These are phyloP conservation scores for Anthophora plumipes DNA, from an alignment of 2,888 invertebrate genomes.

Conservation along the genomic window DNA sequence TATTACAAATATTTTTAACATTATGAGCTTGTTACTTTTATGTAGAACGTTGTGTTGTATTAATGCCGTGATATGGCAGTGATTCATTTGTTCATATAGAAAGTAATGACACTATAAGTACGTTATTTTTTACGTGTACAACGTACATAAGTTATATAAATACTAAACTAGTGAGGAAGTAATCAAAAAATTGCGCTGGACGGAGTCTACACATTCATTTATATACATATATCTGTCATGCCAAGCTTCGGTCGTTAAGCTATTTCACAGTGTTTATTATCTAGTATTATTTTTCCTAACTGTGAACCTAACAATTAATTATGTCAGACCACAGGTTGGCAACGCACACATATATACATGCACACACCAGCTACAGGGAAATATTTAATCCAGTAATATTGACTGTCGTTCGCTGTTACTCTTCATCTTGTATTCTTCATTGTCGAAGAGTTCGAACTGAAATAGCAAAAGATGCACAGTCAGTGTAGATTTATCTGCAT, in stretches of 20 bases:
- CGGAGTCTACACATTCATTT: constrained; percentile 84
- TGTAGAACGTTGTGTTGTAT: constrained; percentile 33
- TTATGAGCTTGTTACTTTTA: constrained; percentile 32
- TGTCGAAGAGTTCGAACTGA: constrained; percentile 59
- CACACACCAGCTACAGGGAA: constrained; percentile 80
- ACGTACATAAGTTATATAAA: constrained; percentile 62
- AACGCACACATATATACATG: constrained; percentile 83
- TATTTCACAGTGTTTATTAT: constrained; percentile 72
- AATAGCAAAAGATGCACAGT: constrained; percentile 53
- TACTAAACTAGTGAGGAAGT: constrained; percentile 70
- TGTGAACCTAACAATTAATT: constrained; percentile 68
- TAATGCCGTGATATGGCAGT: constrained; percentile 54
- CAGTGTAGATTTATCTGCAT: constrained; percentile 44
- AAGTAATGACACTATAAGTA: constrained; percentile 59
- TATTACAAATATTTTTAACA: constrained; percentile 41
- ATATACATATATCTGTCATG: constrained; percentile 84
- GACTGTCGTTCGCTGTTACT: constrained; percentile 77
- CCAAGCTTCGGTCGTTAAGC: constrained; percentile 80
- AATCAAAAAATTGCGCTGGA: constrained; percentile 80
- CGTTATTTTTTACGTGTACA: constrained; percentile 44
- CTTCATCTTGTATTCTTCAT: constrained; percentile 69
- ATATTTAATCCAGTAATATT: constrained; percentile 77
- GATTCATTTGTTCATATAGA: constrained; percentile 39
- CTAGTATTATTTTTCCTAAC: constrained; percentile 72
- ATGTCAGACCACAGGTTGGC: constrained; percentile 79